These are phyloP conservation scores for Alethe castanea DNA, from an alignment of 2,113 vertebrate species.

Conservation along the genomic window DNA sequence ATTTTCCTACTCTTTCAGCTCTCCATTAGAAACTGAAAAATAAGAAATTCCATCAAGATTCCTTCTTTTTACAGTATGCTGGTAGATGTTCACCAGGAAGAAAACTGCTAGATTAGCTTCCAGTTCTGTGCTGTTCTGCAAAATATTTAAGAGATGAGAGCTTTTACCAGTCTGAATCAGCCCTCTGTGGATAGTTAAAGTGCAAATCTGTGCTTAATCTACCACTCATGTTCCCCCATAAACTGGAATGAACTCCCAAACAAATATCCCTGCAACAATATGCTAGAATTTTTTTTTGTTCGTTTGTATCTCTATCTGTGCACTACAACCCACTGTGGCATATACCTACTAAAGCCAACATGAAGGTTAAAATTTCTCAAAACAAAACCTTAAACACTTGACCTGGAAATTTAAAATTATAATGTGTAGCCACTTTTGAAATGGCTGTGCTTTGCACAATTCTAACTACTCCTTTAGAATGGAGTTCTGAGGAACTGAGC, in stretches of 20 bases:
- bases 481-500: background rate
- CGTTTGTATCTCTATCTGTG: background rate
- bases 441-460: background rate
- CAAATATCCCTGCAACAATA: background rate
- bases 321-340: background rate
- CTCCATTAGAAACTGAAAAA: background rate
- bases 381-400: background rate
- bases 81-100: background rate
- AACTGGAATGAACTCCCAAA: background rate
- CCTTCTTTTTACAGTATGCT: background rate
- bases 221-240: background rate
- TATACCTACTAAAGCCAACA: background rate
- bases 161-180: background rate
- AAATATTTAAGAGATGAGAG: background rate
- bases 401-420: background rate
- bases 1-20: background rate
- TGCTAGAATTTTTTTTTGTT: background rate
- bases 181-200: background rate
- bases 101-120: background rate
- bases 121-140: background rate
- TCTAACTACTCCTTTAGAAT: background rate
- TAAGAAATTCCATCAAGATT: background rate
- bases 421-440: background rate
- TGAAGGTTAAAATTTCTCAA: background rate
- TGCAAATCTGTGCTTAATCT: background rate